phyloP scores from a whole-genome alignment of 37 sponge, comb jelly and placozoan species.

The Beroe forskalii region DNA sequence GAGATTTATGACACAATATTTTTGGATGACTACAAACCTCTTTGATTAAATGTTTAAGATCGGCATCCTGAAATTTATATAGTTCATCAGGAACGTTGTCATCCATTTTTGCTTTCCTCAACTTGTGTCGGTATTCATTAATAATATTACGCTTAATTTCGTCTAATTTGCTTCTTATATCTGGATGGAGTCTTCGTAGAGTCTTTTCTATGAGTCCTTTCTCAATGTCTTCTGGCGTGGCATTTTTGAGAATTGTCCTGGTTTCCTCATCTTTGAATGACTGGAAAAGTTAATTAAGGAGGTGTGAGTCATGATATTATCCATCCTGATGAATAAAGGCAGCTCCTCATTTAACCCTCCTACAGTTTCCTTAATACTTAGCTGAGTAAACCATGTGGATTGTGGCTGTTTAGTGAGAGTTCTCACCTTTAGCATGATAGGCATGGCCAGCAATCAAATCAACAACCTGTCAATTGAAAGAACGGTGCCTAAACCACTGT shows the following conservation, averaged over 20 bases:
- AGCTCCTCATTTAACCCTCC: neutral
- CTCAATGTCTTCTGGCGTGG: constrained; percentile 37
- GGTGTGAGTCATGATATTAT: neutral
- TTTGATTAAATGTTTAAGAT: constrained; percentile 36
- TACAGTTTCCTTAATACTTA: no score
- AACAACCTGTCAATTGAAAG: neutral
- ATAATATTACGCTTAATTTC: constrained; percentile 55
- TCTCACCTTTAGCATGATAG: no score
- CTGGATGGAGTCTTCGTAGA: constrained; percentile 4
- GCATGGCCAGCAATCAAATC: neutral
- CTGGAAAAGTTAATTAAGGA: neutral
- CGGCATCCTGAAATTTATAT: constrained; percentile 35
- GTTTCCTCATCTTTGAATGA: neutral
- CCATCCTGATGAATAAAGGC: neutral
- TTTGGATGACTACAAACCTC: constrained; percentile 52
- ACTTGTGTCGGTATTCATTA: constrained; percentile 53
- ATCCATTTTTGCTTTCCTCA: constrained; percentile 55
- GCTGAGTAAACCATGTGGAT: no score
- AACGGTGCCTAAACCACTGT: no score
- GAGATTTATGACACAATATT: no score
- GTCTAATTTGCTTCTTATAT: constrained; percentile 46
- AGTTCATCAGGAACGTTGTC: constrained; percentile 60
- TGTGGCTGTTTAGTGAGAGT: no score
- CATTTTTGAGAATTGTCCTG: constrained; percentile 25
- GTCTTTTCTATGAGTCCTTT: constrained; percentile 34